phyloP scores from a whole-genome alignment of 2,113 vertebrate species.

The Cyphomyrus plagiostoma region DNA sequence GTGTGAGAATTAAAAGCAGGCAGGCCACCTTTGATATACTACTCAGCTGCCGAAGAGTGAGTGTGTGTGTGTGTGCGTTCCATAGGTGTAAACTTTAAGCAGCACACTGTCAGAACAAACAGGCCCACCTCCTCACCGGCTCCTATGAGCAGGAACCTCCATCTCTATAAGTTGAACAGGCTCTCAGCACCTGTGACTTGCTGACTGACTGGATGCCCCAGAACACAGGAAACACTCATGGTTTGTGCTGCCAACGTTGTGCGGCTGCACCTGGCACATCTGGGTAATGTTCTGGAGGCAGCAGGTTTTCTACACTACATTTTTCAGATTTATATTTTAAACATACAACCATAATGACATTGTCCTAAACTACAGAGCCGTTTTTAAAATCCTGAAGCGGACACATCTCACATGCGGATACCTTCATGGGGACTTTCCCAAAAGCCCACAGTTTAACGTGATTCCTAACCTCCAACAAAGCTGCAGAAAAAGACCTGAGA shows the following conservation, averaged over 20 bases:
- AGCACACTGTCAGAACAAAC: background rate
- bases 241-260: background rate
- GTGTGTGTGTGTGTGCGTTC: background rate
- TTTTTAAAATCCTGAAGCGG: background rate
- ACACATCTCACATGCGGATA: background rate
- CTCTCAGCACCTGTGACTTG: background rate
- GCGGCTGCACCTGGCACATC: background rate
- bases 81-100: background rate
- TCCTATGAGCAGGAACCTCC: background rate
- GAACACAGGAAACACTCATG: background rate
- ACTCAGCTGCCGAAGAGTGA: constrained; percentile 43
- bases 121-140: background rate
- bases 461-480: background rate
- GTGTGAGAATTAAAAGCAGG: constrained; percentile 26
- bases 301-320: background rate
- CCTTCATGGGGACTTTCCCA: background rate
- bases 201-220: background rate
- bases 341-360: background rate
- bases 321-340: background rate
- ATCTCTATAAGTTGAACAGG: background rate
- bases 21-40: constrained; percentile 55
- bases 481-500: background rate
- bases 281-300: background rate
- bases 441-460: background rate
- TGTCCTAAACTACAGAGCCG: background rate